These are phyloP conservation scores for Cynopterus brachyotis DNA, from an alignment of 2,113 vertebrate genomes.

Conservation along the genomic window DNA sequence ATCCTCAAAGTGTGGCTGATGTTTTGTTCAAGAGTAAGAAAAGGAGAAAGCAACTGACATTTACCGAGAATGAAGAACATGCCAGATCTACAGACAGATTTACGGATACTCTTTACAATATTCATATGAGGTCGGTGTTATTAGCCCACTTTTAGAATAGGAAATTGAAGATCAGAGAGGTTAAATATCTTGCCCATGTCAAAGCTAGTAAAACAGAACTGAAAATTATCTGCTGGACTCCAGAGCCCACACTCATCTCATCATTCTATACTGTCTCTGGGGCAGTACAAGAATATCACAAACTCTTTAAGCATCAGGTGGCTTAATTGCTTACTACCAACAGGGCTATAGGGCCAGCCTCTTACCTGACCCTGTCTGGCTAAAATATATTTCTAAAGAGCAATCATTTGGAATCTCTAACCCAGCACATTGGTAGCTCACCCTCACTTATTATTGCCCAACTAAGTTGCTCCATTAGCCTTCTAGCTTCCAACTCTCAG, in stretches of 20 bases:
- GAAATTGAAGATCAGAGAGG: neutral
- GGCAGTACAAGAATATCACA: neutral
- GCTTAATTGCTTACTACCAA: neutral
- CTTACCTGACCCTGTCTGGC: neutral
- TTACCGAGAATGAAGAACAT: neutral
- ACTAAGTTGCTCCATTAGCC: neutral
- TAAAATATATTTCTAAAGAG: neutral
- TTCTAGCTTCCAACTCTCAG: neutral
- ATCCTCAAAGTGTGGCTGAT: neutral
- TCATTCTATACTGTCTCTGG: neutral
- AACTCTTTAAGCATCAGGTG: neutral
- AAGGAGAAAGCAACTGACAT: neutral
- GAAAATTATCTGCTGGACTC: neutral
- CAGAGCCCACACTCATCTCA: neutral
- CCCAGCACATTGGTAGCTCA: neutral
- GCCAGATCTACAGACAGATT: neutral
- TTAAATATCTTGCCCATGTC: neutral
- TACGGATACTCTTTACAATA: neutral
- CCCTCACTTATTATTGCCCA: neutral
- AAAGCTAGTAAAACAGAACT: constrained; percentile 15
- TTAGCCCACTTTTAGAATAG: neutral
- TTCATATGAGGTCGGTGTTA: neutral
- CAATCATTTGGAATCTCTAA: neutral
- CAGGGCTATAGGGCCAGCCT: neutral
- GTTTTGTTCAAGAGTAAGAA: neutral